Evolutionary conservation across 2,113 vertebrate species (phyloP).

Genomic region (Notiomystis cincta): DNA sequence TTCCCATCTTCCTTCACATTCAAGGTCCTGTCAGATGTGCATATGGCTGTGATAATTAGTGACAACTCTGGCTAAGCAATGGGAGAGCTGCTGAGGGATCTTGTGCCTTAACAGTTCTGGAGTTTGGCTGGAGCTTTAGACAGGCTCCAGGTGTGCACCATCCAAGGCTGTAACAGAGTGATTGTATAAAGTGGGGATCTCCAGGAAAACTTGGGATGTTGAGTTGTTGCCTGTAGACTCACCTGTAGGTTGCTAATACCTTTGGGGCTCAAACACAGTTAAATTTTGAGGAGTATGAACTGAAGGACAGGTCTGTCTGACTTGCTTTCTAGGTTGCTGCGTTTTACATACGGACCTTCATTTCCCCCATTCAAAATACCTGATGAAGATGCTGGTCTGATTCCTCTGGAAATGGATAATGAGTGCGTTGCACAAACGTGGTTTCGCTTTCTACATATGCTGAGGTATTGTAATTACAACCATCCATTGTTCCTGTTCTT

Average conservation of each 20-base stretch:
- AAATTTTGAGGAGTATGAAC: not conserved
- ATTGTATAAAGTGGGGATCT: not conserved
- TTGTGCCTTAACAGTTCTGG: not conserved
- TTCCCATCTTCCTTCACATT: fast-evolving
- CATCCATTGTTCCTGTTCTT: not conserved
- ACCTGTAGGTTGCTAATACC: not conserved
- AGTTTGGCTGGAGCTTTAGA: not conserved
- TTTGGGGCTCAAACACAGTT: not conserved
- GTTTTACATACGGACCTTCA: slow-evolving; percentile 90
- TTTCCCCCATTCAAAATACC: slow-evolving; percentile 95
- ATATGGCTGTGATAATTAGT: not conserved
- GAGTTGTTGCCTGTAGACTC: not conserved
- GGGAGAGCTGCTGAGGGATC: not conserved
- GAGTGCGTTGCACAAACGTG: slow-evolving; percentile 94
- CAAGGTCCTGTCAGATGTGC: not conserved
- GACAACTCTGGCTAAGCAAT: not conserved
- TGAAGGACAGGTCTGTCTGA: not conserved
- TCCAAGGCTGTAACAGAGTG: not conserved
- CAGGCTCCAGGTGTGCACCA: not conserved
- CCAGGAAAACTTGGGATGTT: not conserved
- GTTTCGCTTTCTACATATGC: slow-evolving; percentile 97
- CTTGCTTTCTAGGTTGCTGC: slow-evolving; percentile 78
- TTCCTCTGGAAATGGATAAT: slow-evolving; percentile 92
- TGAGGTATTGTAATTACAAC: slow-evolving; percentile 78
- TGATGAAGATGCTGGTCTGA: slow-evolving; percentile 89